A percentile compares a stretch with the other conserved stretches of the same genome.
Conservation (phyloP, 2,797 vertebrate species). For the Otus scops region DNA sequence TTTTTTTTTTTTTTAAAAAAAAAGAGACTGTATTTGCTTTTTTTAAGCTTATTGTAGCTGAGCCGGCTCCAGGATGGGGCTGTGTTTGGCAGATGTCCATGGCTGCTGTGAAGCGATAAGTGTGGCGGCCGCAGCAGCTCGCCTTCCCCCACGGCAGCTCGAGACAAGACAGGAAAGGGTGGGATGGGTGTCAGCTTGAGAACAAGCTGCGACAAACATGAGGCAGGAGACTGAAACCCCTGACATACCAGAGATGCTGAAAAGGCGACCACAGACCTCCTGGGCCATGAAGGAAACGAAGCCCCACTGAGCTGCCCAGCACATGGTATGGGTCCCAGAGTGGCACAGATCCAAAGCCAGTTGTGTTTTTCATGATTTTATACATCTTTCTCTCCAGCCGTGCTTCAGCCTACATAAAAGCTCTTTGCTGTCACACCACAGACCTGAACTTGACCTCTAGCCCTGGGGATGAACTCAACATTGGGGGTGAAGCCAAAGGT, state of each 20-base stretch:
- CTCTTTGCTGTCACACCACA: neutral
- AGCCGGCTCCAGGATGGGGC: neutral
- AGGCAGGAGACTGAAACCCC: neutral
- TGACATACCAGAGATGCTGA: neutral
- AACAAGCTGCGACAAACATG: neutral
- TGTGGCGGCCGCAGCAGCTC: neutral
- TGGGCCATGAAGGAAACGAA: accelerated
- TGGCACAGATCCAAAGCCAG: neutral
- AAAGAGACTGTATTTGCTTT: neutral
- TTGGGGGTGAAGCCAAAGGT: neutral
- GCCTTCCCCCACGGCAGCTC: neutral
- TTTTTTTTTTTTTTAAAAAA: too few species aligned
- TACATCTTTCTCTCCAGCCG: neutral
- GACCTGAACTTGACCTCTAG: neutral
- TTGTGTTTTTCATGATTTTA: neutral
- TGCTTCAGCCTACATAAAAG: neutral
- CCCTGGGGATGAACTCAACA: neutral
- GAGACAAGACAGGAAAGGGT: slow-evolving; percentile 39
- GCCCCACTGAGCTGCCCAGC: neutral
- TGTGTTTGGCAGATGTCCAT: neutral
- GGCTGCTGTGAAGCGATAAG: neutral
- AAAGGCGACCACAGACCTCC: neutral
- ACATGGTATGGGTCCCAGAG: accelerated
- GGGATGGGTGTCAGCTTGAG: neutral
- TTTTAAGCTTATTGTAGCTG: neutral